Conservation (phyloP, 2,797 vertebrate species). For the Anniella stebbinsi region DNA sequence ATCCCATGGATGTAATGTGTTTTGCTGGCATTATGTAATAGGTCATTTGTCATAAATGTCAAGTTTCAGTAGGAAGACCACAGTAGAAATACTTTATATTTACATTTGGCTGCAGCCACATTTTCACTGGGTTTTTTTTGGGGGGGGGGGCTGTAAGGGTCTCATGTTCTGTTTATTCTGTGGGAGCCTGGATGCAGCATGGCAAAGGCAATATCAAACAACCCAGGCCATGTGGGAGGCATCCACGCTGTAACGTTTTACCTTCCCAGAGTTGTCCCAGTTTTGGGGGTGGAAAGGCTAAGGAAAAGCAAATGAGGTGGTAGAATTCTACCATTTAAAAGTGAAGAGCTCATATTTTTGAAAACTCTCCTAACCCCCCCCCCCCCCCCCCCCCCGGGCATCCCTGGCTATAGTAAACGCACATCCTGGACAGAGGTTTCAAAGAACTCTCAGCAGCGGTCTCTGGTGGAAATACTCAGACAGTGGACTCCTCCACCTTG, state of each 20-base stretch:
- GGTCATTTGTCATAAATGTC: fast-evolving
- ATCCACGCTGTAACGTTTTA: not conserved
- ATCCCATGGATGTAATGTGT: constrained; percentile 16
- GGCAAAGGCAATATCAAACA: not conserved
- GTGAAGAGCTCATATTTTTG: not conserved
- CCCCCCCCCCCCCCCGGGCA: too few relatives aligned
- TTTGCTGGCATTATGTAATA: not conserved
- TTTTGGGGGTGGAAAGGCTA: not conserved
- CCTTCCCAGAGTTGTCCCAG: not conserved
- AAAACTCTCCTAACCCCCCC: too few relatives aligned
- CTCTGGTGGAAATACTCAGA: not conserved
- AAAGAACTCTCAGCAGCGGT: not conserved
- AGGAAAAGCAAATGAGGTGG: not conserved
- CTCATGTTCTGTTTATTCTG: not conserved
- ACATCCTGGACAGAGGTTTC: not conserved
- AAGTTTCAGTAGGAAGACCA: not conserved
- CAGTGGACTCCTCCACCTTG: not conserved
- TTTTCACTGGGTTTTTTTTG: not conserved
- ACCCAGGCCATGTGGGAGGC: not conserved
- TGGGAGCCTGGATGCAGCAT: not conserved
- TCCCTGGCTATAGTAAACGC: not conserved
- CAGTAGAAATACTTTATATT: not conserved
- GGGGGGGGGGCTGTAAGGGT: too few relatives aligned
- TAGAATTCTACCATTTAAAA: not conserved
- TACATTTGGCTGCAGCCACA: not conserved